Evolutionary conservation across 2,888 invertebrate genomes (phyloP).

Genomic region (Hemithea aestivaria): DNA sequence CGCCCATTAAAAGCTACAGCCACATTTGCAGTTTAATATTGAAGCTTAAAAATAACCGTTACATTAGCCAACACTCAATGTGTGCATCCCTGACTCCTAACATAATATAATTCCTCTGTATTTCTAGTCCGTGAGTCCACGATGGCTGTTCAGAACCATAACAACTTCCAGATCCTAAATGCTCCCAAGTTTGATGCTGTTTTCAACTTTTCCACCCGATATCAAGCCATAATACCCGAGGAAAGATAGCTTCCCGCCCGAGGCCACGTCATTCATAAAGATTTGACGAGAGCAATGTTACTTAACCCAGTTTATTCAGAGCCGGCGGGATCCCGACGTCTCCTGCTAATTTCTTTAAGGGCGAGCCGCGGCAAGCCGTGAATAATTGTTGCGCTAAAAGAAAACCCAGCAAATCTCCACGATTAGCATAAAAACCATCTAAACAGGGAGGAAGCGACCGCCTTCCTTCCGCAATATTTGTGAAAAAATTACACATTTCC

Average conservation of each 20-base stretch:
- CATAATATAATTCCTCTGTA: too few species aligned
- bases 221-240: conserved; percentile 18
- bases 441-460: conserved; percentile 70
- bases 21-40: conserved; percentile 38
- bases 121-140: conserved; percentile 8
- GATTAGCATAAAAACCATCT: conserved; percentile 78
- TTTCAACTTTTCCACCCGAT: conserved; percentile 10
- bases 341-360: conserved; percentile 59
- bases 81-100: conserved; percentile 2
- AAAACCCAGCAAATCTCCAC: conserved; percentile 68
- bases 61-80: conserved; percentile 30
- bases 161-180: conserved; percentile 4
- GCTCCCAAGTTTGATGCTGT: conserved; percentile 6
- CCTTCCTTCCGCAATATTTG: conserved; percentile 76
- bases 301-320: conserved; percentile 31
- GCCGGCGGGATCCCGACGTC: conserved; percentile 15
- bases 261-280: conserved; percentile 25
- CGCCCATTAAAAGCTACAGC: conserved; percentile 44
- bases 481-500: conserved; percentile 75
- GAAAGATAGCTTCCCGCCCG: conserved; percentile 20
- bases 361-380: conserved; percentile 48
- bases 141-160: conserved; percentile 15
- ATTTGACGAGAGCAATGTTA: conserved; percentile 30
- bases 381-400: conserved; percentile 72
- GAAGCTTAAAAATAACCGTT: conserved; percentile 45